Conservation (phyloP, 2,113 vertebrate genomes). For the Chionomys nivalis region DNA sequence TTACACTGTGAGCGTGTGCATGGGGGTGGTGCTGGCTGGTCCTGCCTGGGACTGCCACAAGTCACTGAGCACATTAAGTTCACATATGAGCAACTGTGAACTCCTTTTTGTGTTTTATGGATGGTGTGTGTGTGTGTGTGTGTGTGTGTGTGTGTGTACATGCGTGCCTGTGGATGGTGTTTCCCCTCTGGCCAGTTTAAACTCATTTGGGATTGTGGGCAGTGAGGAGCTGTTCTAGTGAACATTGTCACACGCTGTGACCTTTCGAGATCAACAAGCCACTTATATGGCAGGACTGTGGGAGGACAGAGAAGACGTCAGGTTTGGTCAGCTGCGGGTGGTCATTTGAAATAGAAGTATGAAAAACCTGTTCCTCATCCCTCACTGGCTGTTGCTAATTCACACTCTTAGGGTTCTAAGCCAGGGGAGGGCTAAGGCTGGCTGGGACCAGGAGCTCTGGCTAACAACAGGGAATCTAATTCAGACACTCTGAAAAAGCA, state of each 20-base stretch:
- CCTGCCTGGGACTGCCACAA: neutral
- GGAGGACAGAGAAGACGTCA: neutral
- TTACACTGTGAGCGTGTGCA: neutral
- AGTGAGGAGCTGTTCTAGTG: neutral
- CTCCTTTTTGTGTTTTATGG: neutral
- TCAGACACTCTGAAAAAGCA: neutral
- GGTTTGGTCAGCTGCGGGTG: neutral
- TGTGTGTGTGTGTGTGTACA: neutral
- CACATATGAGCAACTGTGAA: accelerated
- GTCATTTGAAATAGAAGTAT: neutral
- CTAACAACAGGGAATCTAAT: neutral
- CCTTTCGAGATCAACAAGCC: neutral
- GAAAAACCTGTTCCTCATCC: neutral
- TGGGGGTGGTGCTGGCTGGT: neutral
- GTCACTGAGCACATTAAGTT: neutral
- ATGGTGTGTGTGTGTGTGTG: neutral
- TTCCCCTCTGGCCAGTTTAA: neutral
- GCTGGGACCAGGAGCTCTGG: neutral
- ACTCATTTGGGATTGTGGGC: neutral
- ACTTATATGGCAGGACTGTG: neutral
- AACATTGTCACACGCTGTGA: neutral
- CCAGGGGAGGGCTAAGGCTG: neutral
- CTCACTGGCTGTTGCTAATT: neutral
- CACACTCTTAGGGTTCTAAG: neutral
- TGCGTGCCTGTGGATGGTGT: no score